Evolutionary conservation across 2,888 invertebrate genomes (phyloP), one percentile per base, ranked within the genome.

Genomic region (Brachylomia viminalis): DNA sequence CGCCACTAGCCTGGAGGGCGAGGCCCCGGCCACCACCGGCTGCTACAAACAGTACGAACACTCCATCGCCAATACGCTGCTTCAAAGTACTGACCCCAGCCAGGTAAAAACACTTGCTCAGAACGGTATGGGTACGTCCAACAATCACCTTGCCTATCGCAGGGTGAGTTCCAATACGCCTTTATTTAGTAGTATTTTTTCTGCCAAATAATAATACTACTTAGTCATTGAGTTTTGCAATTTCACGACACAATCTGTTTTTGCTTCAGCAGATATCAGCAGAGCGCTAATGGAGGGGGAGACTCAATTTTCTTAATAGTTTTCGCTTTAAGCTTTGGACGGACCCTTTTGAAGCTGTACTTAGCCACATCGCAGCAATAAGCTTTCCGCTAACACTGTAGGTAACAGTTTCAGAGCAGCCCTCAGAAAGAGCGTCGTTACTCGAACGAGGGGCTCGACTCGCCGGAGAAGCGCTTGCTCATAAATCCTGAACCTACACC

Each of bases 21-120:
- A 98, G 93, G 97, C 97, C 86, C 98, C 98, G 92, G 98, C 98
- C 87, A 98, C 97, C 85, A 97, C 97, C 84, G 98, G 98, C 91
- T 98, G 98, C 97, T 98, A 98, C 96, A 97, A 97, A 93, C 98
- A 98, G 95, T 98, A 97, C 94, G 98, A 98, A 92, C 98, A 98
- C 95, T 97, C 94, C 86, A 93, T 96, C 90, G 89, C 92, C 91
- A 94, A 94, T 93, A 96, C 92, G 91, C 89, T 94, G 79, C 94
- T 94, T 68, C 93, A 94, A 88, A 92, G 91, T 90, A 93, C 93
- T 88, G 95, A 96, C 80, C 92, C 92, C 49, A 89, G 88, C 83
- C 95, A 96, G 95, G 96, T 96, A 93, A 95, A 92, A 72, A 85
- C 49, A 80, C 65, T 71, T 76, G 71, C 73, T 74, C 73, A 49